These are phyloP conservation scores for Todus mexicanus DNA, from an alignment of 2,797 vertebrate species.

Conservation along the genomic window DNA sequence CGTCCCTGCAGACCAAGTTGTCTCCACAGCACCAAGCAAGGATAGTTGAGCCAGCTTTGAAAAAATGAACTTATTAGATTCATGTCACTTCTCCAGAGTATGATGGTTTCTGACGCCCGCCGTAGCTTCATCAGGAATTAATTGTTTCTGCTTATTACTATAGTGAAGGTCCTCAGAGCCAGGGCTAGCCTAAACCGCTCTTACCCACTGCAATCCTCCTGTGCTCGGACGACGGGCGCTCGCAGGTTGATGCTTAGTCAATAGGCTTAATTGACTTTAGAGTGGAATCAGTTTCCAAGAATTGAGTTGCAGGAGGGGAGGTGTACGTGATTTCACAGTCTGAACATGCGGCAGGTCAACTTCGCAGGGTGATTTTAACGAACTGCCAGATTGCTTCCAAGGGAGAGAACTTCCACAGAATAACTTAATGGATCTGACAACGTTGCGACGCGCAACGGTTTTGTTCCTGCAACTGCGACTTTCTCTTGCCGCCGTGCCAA, in stretches of 20 bases:
- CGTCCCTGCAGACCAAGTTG: not conserved
- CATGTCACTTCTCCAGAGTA: not conserved
- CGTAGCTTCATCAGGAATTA: not conserved
- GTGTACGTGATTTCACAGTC: not conserved
- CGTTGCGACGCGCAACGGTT: not conserved
- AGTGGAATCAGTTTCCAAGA: not conserved
- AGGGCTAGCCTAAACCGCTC: too few relatives aligned
- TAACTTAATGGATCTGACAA: not conserved
- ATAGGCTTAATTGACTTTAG: not conserved
- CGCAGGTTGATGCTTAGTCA: not conserved
- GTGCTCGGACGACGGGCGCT: accelerated
- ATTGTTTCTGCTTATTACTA: not conserved
- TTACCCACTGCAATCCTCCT: not conserved
- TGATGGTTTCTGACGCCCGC: not conserved
- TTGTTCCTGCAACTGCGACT: not conserved
- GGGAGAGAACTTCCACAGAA: not conserved
- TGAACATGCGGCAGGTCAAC: not conserved
- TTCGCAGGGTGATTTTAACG: not conserved
- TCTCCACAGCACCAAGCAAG: not conserved
- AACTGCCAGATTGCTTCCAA: not conserved
- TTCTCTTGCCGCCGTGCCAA: not conserved
- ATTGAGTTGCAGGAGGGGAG: not conserved
- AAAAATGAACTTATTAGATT: not conserved
- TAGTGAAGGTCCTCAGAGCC: not conserved
- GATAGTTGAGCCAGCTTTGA: not conserved